These are phyloP conservation scores for Luperina testacea DNA, from an alignment of 2,888 invertebrate species.

Conservation along the genomic window DNA sequence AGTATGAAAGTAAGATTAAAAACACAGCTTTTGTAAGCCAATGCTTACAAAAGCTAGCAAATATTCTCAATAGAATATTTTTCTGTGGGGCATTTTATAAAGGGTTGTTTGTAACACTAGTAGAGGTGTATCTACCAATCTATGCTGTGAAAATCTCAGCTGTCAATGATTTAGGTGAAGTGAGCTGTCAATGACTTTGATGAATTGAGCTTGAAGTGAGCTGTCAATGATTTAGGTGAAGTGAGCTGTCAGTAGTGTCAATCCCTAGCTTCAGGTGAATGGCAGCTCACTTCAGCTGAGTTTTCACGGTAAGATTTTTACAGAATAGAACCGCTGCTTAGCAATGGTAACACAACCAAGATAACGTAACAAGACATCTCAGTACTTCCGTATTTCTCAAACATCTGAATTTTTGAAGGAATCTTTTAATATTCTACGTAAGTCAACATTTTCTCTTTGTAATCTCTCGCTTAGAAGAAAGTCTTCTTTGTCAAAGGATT, in stretches of 20 bases:
- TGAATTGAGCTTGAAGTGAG: not conserved
- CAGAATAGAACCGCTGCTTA: not conserved
- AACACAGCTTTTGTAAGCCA: not conserved
- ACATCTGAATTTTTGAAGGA: constrained; percentile 11
- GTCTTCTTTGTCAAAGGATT: constrained; percentile 18
- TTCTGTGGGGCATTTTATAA: not conserved
- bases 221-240: not conserved
- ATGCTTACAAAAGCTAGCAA: too few species aligned
- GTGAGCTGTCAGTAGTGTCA: not conserved
- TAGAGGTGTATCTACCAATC: too few species aligned
- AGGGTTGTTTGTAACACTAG: not conserved
- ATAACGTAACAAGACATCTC: not conserved
- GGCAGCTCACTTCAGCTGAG: not conserved
- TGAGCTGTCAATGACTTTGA: too few species aligned
- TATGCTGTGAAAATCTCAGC: too few species aligned
- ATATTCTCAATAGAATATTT: too few species aligned
- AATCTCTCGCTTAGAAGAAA: constrained; percentile 22
- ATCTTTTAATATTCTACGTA: constrained; percentile 7
- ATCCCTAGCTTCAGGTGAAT: not conserved
- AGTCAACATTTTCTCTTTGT: constrained; percentile 18
- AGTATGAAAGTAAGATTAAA: not conserved
- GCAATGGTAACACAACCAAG: not conserved
- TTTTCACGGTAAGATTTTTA: not conserved
- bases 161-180: too few species aligned
- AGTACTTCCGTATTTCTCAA: constrained; percentile 18